These are phyloP conservation scores for Neoitamus cyanurus DNA, from an alignment of 2,888 invertebrate species.

Conservation along the genomic window DNA sequence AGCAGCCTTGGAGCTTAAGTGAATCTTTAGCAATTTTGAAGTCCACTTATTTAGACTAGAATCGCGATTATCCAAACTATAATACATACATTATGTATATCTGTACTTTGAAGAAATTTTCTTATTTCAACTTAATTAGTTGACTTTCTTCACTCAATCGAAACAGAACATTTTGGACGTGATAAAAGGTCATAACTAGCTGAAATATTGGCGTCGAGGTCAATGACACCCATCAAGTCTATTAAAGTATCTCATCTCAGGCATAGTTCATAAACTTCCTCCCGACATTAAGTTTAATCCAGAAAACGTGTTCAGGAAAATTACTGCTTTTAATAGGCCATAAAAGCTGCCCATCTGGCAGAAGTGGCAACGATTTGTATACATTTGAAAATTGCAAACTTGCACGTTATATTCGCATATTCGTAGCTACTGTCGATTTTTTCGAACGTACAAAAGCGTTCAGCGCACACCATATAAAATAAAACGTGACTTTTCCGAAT, in stretches of 20 bases:
- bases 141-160: background rate
- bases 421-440: background rate
- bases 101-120: no score
- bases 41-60: no score
- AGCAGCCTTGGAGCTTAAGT: no score
- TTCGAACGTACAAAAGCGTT: background rate
- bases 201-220: background rate
- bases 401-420: background rate
- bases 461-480: background rate
- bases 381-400: slow-evolving; percentile 21
- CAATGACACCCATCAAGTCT: background rate
- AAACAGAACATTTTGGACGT: background rate
- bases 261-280: background rate
- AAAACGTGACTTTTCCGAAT: slow-evolving; percentile 33
- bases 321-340: background rate
- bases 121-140: no score
- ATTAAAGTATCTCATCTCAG: background rate
- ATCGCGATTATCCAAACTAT: no score
- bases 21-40: no score
- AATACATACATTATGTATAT: no score
- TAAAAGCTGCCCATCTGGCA: slow-evolving; percentile 5
- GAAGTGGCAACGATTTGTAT: background rate
- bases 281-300: background rate
- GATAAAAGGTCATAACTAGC: background rate
- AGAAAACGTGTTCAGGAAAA: slow-evolving; percentile 1